Base-by-base conservation (phyloP, 2,888 invertebrate species). In the Eupithecia subfuscata region DNA sequence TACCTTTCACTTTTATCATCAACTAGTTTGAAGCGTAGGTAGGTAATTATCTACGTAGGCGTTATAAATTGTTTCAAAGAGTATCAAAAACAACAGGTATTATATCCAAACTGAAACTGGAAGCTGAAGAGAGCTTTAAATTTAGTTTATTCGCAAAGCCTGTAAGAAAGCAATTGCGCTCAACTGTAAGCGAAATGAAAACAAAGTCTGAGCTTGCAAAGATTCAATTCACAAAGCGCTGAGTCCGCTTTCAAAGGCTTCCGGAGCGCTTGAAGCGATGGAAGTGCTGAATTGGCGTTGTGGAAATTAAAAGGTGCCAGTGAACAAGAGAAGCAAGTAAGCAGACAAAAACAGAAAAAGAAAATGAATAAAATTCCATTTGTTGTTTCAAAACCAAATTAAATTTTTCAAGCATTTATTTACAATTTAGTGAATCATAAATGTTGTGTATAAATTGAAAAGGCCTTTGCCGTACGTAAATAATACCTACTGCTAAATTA, bases 141-240 rank as follows among this genome's bases (percentile, higher is more conserved):
- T 11, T 56, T 60, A 60, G 12, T 14, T 60, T 5, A 14, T 60
- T 25, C 22, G 25, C 25, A 60, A 60, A 60, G 60, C 60, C 64
- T 34, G 30, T 30, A 16, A 65, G 9, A 67, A 45, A 68, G 68
- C 43, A 68, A 68, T 40, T 68, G 68, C 22, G 68, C 43, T 43
- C 22, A 68, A 40, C 18, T 22, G 25, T 43, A 11, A 16, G 4
- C 11, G 22, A 67, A 40, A 68, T 68, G 43, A 68, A 43, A 68
- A 68, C 40, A 45, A 45, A 68, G 22, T 45, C 16, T 18, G 40
- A 7, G 43, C 43, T 12, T 40, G n/a, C 40, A 64, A 64, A 68
- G 43, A 68, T 69, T 73, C 45, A 73, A 63, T 56, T 71, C 40
- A 71, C 71, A 69, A 71, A 75, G 71, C 75, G 71, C 71, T 71